These are phyloP conservation scores for Xenotilapia caudafasciata DNA, from an alignment of 2,113 vertebrate genomes.

Conservation along the genomic window DNA sequence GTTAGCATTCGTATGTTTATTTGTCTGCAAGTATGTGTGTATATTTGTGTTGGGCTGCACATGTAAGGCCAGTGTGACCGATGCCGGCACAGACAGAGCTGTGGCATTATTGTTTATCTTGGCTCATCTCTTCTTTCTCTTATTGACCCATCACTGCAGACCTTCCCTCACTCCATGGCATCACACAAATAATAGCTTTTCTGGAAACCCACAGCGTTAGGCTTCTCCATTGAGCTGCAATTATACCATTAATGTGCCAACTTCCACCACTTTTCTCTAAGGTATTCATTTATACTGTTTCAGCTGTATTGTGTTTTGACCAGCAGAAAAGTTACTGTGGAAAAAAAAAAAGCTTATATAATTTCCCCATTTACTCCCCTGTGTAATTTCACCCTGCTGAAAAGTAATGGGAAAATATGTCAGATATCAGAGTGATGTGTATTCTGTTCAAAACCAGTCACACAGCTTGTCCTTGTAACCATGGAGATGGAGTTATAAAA, in stretches of 20 bases:
- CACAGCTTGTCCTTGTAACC: not conserved
- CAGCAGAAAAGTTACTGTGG: not conserved
- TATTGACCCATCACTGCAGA: conserved; percentile 31
- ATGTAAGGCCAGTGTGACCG: not conserved
- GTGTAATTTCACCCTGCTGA: not conserved
- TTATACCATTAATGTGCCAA: conserved; percentile 32
- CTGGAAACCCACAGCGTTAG: conserved; percentile 14
- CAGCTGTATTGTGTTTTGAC: not conserved
- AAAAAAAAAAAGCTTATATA: not conserved
- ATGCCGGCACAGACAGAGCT: not conserved
- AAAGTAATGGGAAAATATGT: not conserved
- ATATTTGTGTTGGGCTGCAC: not conserved
- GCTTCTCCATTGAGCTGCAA: conserved; percentile 33
- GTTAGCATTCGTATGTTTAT: conserved; percentile 26
- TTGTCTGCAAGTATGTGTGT: conserved; percentile 5
- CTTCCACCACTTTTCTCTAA: conserved; percentile 7
- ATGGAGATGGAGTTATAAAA: conserved; percentile 27
- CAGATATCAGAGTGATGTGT: not conserved
- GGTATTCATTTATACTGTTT: not conserved
- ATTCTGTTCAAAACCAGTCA: not conserved
- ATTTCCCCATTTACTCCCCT: not conserved
- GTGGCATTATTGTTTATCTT: conserved; percentile 26
- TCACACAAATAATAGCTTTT: conserved; percentile 40
- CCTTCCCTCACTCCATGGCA: not conserved
- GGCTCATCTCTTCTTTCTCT: conserved; percentile 6